Evolutionary conservation across 2,797 vertebrate species (phyloP).

Genomic region (Catostomus latipinnis): DNA sequence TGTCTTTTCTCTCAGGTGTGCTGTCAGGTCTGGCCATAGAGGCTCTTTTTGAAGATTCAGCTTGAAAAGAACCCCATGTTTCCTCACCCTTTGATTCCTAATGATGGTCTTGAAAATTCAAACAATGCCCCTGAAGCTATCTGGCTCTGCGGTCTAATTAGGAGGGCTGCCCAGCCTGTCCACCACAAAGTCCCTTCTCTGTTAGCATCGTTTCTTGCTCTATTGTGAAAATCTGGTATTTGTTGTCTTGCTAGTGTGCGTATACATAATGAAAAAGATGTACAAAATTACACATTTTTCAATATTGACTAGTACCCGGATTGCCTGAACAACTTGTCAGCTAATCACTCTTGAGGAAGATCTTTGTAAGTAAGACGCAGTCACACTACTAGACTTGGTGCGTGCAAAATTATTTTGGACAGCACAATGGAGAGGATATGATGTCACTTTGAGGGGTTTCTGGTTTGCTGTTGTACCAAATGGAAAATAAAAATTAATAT

Average conservation of each 20-base stretch:
- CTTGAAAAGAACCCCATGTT: slow-evolving; percentile 55
- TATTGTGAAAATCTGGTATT: neutral
- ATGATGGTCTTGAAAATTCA: slow-evolving; percentile 50
- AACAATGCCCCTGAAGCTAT: slow-evolving; percentile 40
- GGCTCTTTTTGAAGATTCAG: slow-evolving; percentile 57
- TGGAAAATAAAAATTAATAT: too few species aligned
- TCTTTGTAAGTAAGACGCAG: too few species aligned
- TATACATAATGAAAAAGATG: neutral
- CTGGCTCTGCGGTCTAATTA: slow-evolving; percentile 48
- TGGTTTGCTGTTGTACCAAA: too few species aligned
- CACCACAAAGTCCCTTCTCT: slow-evolving; percentile 4
- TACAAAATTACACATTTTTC: too few species aligned
- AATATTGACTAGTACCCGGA: too few species aligned
- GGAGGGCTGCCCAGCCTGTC: slow-evolving; percentile 18
- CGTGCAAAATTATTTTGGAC: too few species aligned
- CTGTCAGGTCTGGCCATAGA: slow-evolving; percentile 36
- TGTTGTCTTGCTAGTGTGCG: neutral
- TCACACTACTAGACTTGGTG: too few species aligned
- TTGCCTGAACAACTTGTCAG: too few species aligned
- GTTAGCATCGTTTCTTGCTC: neutral
- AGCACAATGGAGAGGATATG: too few species aligned
- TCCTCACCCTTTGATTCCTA: slow-evolving; percentile 55
- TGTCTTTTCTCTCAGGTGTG: slow-evolving; percentile 54
- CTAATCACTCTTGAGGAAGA: too few species aligned
- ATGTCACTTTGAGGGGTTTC: too few species aligned